A percentile compares a stretch with the other conserved stretches of the same genome.
Evolutionary conservation across 2,888 invertebrate genomes (phyloP).

Genomic region (Trissolcus brochymenae): DNA sequence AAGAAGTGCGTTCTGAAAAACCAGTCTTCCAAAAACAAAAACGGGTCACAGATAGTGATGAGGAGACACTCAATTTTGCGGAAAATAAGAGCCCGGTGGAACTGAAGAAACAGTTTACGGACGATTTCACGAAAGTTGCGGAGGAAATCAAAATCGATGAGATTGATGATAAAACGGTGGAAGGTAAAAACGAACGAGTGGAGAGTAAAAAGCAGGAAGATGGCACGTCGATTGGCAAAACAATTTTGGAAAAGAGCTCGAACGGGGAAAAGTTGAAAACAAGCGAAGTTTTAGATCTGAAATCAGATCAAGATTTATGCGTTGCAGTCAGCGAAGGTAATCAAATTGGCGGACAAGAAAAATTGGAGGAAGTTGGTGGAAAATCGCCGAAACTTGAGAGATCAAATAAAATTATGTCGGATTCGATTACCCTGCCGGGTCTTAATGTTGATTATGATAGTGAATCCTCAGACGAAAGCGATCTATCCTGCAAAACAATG

Average conservation of each 20-base stretch:
- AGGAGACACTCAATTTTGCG: conserved; percentile 12
- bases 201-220: conserved; percentile 4
- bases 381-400: conserved; percentile 34
- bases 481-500: conserved; percentile 71
- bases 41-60: conserved; percentile 30
- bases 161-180: background rate
- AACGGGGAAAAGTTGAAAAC: conserved; percentile 19
- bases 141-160: background rate
- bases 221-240: conserved; percentile 7
- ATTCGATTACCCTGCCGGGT: conserved; percentile 25
- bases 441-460: conserved; percentile 62
- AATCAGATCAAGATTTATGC: conserved; percentile 32
- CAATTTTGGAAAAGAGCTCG: conserved; percentile 14
- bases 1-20: conserved; percentile 22
- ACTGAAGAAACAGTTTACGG: conserved; percentile 38
- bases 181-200: conserved; percentile 6
- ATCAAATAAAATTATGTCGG: conserved; percentile 44
- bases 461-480: conserved; percentile 71
- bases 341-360: conserved; percentile 28
- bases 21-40: conserved; percentile 50
- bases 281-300: conserved; percentile 8
- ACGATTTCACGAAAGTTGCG: conserved; percentile 44
- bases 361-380: conserved; percentile 21
- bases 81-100: background rate
- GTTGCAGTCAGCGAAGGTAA: conserved; percentile 24